Base-by-base conservation (phyloP, 2,888 invertebrate species). In the Diplolepis rosae region DNA sequence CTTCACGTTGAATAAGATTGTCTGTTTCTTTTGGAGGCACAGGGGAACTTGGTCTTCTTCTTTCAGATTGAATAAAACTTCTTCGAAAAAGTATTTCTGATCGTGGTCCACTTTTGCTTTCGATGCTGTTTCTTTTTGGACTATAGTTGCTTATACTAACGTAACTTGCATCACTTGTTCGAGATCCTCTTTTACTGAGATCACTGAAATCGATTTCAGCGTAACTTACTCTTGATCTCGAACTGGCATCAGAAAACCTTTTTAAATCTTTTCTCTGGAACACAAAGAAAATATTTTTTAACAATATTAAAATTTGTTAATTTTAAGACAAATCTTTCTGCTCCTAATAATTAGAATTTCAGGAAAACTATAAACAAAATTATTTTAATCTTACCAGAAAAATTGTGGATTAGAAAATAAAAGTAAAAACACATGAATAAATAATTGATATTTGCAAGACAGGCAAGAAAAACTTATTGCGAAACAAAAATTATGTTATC, bases 171-270 rank as follows among this genome's bases (percentile, higher is more conserved):
- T 61, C 61, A 24, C 61, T 61, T 4, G 61, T 61, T 61, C 61
- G 35, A 22, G 61, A 61, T 61, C 61, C 61, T 24, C 39, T 24
- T 39, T 61, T 61, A 39, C 61, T 61, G 9, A 61, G 13, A 61
- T 61, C 61, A 35, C 61, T 61, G n/a, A 61, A 61, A 61, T 61
- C 39, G 13, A 61, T 39, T 61, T 61, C 61, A 24, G 61, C 61
- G 18, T 61, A 61, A n/a, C 61, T 61, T 24, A 61, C 61, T 61
- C 61, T 61, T 24, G 61, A 61, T 6, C 39, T 35, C 3, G 39
- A 61, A 61, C 61, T 61, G 3, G 39, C 61, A 11, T 61, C 39
- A 1, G 61, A 61, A 61, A 24, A 24, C 7, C 61, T 61, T 24
- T 61, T 61, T 13, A 39, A 13, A 24, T 24, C 39, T 24, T 27